Evolutionary conservation across 2,113 vertebrate species (phyloP).

Genomic region (Geococcyx californianus): DNA sequence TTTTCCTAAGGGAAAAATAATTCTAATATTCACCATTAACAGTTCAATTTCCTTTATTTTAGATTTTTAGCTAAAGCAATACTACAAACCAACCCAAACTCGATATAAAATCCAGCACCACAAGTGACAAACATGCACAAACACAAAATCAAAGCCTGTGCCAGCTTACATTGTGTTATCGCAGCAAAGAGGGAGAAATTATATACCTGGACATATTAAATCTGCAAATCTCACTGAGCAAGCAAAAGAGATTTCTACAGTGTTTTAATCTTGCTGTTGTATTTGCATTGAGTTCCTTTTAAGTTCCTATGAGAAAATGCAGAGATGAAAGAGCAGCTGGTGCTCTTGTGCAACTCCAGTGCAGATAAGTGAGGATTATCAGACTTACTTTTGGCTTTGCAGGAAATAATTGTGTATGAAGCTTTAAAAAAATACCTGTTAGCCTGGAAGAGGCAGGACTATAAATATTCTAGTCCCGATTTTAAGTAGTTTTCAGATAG

Average conservation of each 20-base stretch:
- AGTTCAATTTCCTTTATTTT: neutral
- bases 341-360: neutral
- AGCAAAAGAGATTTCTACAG: neutral
- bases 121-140: neutral
- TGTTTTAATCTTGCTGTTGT: neutral
- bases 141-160: neutral
- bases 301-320: neutral
- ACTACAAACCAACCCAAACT: neutral
- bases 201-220: neutral
- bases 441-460: neutral
- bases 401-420: neutral
- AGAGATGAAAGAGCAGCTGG: neutral
- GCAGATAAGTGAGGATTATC: neutral
- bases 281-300: neutral
- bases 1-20: neutral
- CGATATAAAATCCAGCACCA: neutral
- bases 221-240: neutral
- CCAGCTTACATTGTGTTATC: neutral
- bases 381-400: neutral
- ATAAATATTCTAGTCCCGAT: neutral
- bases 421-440: neutral
- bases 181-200: neutral
- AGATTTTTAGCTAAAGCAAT: neutral
- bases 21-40: neutral
- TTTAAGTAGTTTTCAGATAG: neutral